Conservation (phyloP, 30 jellyfish, hydroid and myxozoan genomes). For the Hydractinia echinata region DNA sequence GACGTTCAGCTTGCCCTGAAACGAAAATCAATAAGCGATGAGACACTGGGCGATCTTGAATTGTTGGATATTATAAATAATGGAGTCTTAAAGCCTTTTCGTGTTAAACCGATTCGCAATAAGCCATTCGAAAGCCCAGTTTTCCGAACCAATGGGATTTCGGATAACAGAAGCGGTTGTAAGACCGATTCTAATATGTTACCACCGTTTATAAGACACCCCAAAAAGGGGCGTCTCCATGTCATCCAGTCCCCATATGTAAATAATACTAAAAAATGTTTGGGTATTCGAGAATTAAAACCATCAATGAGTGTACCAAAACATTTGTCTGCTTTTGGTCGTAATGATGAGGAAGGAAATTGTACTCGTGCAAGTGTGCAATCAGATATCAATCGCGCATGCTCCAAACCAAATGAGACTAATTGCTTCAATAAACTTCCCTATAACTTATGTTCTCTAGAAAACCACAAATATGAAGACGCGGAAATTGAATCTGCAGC, state of each 20-base stretch:
- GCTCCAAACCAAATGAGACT: constrained; percentile 36
- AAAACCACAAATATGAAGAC: not conserved
- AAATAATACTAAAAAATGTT: not conserved
- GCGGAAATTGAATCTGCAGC: not conserved
- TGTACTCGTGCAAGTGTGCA: no score
- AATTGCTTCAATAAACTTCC: constrained; percentile 30
- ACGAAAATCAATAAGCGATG: constrained; percentile 7
- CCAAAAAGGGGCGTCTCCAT: constrained; percentile 9
- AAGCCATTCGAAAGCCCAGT: not conserved
- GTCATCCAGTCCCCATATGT: not conserved
- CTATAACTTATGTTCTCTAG: not conserved
- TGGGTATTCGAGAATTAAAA: not conserved
- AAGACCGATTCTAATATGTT: not conserved
- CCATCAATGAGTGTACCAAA: constrained; percentile 36
- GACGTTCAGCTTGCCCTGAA: not conserved
- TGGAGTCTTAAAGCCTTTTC: no score
- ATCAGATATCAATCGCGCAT: not conserved
- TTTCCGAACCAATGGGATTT: not conserved
- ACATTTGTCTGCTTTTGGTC: constrained; percentile 73
- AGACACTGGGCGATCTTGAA: not conserved
- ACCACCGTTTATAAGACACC: not conserved
- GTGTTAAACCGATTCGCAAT: no score
- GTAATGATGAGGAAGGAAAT: constrained; percentile 41
- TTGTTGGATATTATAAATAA: no score
- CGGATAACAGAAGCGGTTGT: not conserved